A percentile compares a stretch with the other conserved stretches of the same genome.
Evolutionary conservation across 2,888 invertebrate genomes (phyloP).

Genomic region (Nemotelus nigrinus): DNA sequence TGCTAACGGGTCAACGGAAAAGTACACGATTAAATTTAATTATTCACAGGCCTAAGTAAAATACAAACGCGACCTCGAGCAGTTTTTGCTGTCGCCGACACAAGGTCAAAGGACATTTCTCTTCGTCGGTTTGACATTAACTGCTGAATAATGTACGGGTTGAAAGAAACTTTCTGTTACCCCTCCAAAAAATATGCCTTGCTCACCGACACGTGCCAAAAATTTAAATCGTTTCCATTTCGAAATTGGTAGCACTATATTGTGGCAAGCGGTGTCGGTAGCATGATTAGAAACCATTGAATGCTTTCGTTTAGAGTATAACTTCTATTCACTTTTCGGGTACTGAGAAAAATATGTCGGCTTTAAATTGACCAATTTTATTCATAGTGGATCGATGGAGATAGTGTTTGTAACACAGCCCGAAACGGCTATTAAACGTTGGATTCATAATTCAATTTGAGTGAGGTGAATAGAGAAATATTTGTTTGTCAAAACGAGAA

Average conservation of each 20-base stretch:
- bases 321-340: constrained; percentile 4
- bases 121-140: constrained; percentile 18
- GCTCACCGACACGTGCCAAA: constrained; percentile 24
- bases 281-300: neutral
- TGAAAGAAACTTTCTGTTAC: constrained; percentile 1
- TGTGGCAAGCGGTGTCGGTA: neutral
- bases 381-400: constrained; percentile 18
- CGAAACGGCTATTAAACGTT: neutral
- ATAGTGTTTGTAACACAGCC: constrained; percentile 12
- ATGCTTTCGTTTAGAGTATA: neutral
- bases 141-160: constrained; percentile 25
- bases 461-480: neutral
- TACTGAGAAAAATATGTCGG: neutral
- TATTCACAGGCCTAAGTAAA: constrained; percentile 13
- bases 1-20: constrained; percentile 22
- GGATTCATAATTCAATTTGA: neutral
- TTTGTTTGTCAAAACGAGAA: no score
- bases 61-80: neutral
- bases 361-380: constrained; percentile 29
- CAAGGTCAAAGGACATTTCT: constrained; percentile 27
- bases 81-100: neutral
- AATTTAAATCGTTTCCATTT: constrained; percentile 27
- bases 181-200: constrained; percentile 13
- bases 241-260: neutral
- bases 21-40: constrained; percentile 32